A percentile compares a stretch with the other conserved stretches of the same genome.
These are phyloP conservation scores for Sciaenops ocellatus DNA, from an alignment of 2,797 vertebrate species.

Conservation along the genomic window DNA sequence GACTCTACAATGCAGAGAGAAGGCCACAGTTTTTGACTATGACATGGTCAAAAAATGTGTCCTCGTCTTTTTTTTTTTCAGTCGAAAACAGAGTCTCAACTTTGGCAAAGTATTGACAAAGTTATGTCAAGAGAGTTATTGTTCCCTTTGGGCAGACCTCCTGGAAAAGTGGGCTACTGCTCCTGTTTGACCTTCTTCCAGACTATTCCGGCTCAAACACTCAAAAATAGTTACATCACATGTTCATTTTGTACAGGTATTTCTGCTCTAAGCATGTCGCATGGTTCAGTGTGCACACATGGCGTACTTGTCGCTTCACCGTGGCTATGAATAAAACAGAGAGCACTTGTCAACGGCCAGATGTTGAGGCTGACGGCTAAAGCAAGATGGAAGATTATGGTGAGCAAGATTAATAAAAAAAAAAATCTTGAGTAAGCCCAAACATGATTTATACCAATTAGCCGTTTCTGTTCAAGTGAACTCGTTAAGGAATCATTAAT, in stretches of 20 bases:
- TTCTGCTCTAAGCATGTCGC: neutral
- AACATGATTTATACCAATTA: conserved; percentile 55
- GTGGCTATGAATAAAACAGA: conserved; percentile 44
- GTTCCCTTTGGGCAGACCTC: neutral
- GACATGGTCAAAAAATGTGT: too few relatives aligned
- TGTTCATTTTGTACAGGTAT: neutral
- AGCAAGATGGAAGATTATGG: conserved; percentile 32
- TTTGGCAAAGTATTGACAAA: too few relatives aligned
- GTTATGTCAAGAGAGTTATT: neutral
- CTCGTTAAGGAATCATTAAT: conserved; percentile 48
- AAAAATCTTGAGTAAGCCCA: conserved; percentile 11
- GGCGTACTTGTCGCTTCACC: conserved; percentile 2
- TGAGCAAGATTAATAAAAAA: neutral
- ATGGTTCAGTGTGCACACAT: neutral
- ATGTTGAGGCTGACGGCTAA: conserved; percentile 50
- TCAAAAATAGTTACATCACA: neutral
- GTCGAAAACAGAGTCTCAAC: too few relatives aligned
- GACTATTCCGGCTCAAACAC: neutral
- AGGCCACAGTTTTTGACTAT: too few relatives aligned
- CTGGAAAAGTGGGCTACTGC: neutral
- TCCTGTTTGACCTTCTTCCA: neutral
- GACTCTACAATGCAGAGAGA: too few relatives aligned
- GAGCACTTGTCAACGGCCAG: conserved; percentile 40
- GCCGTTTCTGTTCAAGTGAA: conserved; percentile 39
- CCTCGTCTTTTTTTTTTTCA: too few relatives aligned